Conservation (phyloP, 2,797 vertebrate species). For the Cynodonichthys magdalenae region DNA sequence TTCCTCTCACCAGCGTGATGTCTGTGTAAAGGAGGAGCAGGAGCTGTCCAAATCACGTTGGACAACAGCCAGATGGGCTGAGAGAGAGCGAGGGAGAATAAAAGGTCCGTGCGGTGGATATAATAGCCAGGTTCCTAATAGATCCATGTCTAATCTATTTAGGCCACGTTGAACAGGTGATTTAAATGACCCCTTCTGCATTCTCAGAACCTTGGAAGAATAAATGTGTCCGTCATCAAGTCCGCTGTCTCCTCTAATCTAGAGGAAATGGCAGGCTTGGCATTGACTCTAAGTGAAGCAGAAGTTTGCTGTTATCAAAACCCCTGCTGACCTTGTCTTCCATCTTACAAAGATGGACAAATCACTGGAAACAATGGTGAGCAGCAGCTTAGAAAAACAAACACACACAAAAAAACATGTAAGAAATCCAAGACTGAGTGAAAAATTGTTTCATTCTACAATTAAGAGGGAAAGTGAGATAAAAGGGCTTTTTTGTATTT, state of each 20-base stretch:
- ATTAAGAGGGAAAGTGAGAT: too few species aligned
- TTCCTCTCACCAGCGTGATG: conserved; percentile 22
- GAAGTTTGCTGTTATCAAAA: conserved; percentile 44
- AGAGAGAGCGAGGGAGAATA: conserved; percentile 25
- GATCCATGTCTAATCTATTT: conserved; percentile 40
- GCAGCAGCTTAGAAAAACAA: conserved; percentile 13
- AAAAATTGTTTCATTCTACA: background rate
- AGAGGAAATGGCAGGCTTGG: conserved; percentile 42
- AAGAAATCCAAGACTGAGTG: background rate
- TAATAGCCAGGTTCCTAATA: conserved; percentile 17
- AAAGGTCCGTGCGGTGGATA: conserved; percentile 11
- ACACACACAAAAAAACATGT: background rate
- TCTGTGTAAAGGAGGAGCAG: conserved; percentile 12
- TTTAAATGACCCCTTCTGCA: conserved; percentile 32
- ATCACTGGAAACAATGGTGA: conserved; percentile 24
- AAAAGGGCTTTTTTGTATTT: too few species aligned
- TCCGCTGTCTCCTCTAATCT: conserved; percentile 32
- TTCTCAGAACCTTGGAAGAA: conserved; percentile 23
- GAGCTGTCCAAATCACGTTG: conserved; percentile 16
- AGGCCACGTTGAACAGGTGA: conserved; percentile 30
- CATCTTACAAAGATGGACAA: conserved; percentile 35
- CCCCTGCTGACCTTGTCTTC: conserved; percentile 42
- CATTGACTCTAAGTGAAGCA: conserved; percentile 38
- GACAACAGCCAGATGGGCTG: conserved; percentile 23
- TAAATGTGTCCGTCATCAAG: conserved; percentile 34